These are phyloP conservation scores for Lagopus muta DNA, from an alignment of 2,113 vertebrate genomes.

Conservation along the genomic window DNA sequence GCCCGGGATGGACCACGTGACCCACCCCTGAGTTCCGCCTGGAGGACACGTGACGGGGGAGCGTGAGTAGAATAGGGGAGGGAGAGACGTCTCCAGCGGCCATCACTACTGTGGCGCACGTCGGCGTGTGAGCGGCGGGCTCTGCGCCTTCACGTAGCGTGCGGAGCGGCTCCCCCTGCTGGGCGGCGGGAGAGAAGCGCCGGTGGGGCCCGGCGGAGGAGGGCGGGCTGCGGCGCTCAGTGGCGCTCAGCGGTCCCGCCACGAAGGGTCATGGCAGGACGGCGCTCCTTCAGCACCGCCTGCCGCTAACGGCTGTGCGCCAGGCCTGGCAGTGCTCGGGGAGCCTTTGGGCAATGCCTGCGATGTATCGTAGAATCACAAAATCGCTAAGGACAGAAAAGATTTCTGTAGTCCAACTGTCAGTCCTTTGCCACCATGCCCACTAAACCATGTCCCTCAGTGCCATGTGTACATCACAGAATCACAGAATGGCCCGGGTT, in stretches of 20 bases:
- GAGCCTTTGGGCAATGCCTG: too few relatives aligned
- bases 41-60: not conserved
- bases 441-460: too few relatives aligned
- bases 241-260: not conserved
- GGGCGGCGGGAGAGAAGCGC: not conserved
- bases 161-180: not conserved
- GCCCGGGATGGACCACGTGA: not conserved
- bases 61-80: too few relatives aligned
- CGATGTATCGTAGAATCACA: too few relatives aligned
- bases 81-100: rapidly evolving
- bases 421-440: too few relatives aligned
- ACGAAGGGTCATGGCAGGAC: not conserved
- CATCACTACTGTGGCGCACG: not conserved
- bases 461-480: too few relatives aligned
- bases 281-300: not conserved
- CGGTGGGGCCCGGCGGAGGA: not conserved
- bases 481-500: too few relatives aligned
- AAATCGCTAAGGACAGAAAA: too few relatives aligned
- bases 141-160: too few relatives aligned
- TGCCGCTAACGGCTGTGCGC: not conserved
- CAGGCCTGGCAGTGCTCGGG: too few relatives aligned
- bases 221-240: not conserved
- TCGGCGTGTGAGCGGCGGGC: too few relatives aligned
- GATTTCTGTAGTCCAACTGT: too few relatives aligned
- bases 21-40: not conserved